These are phyloP conservation scores for Lepus americanus DNA, from an alignment of 2,113 vertebrate genomes.

Conservation along the genomic window DNA sequence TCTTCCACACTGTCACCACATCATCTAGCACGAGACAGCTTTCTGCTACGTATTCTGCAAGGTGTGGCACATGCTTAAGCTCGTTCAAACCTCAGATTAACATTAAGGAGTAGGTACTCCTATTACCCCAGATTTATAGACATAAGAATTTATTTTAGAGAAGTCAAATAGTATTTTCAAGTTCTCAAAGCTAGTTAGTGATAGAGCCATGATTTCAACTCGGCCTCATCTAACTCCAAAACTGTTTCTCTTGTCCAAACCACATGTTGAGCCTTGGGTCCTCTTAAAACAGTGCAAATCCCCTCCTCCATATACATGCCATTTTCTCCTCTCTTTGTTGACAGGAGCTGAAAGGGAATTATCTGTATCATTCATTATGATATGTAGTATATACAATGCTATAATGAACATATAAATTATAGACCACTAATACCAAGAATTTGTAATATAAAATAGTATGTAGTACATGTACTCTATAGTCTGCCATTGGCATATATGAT, in stretches of 20 bases:
- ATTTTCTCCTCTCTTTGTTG: not conserved
- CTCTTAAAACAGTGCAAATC: not conserved
- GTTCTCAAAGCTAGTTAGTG: not conserved
- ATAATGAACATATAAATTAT: not conserved
- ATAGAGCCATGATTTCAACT: not conserved
- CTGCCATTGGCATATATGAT: not conserved
- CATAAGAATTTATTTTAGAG: not conserved
- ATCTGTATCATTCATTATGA: not conserved
- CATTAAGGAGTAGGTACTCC: not conserved
- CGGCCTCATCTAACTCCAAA: not conserved
- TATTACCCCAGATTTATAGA: not conserved
- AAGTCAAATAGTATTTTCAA: not conserved
- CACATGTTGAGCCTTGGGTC: not conserved
- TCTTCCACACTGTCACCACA: fast-evolving
- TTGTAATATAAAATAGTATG: not conserved
- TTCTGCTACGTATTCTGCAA: not conserved
- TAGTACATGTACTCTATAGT: not conserved
- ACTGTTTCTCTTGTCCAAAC: not conserved
- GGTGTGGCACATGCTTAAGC: fast-evolving
- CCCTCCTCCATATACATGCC: no score
- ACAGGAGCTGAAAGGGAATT: not conserved
- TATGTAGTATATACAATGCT: not conserved
- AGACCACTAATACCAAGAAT: not conserved
- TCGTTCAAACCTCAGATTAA: not conserved
- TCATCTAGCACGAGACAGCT: not conserved